Percentiles rank a stretch among this genome's conserved stretches.
These are phyloP conservation scores for Catalaphyllia jardinei DNA, from an alignment of 64 coral and sea anemone species.

Conservation along the genomic window DNA sequence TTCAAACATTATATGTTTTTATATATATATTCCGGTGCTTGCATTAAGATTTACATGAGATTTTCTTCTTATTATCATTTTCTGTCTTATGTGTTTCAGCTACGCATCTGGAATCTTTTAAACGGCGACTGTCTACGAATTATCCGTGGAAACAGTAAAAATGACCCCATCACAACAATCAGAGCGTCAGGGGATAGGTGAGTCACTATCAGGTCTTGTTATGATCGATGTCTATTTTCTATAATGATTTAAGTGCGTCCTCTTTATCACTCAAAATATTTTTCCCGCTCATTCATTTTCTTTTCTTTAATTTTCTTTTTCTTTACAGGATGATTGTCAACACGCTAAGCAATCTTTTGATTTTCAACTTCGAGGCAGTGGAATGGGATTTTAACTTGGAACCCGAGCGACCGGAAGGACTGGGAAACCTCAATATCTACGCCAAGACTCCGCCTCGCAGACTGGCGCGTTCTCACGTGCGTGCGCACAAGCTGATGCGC, in stretches of 20 bases:
- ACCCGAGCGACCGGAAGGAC: constrained; percentile 83
- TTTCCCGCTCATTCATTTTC: not conserved
- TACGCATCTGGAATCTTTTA: constrained; percentile 93
- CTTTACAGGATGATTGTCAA: constrained; percentile 88
- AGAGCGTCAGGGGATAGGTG: constrained; percentile 83
- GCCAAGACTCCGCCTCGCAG: constrained; percentile 67
- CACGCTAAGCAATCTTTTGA: constrained; percentile 89
- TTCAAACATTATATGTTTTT: not conserved
- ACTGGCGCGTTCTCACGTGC: constrained; percentile 75
- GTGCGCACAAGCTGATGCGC: constrained; percentile 90
- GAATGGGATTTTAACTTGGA: constrained; percentile 80
- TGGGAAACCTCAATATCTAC: constrained; percentile 76
- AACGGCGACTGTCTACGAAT: constrained; percentile 91
- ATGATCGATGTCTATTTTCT: not conserved
- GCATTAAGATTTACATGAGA: not conserved
- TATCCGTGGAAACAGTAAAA: constrained; percentile 97
- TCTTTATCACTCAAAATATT: no score
- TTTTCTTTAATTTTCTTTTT: not conserved
- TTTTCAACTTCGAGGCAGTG: constrained; percentile 95
- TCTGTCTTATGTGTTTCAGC: constrained; percentile 28
- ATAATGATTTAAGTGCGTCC: not conserved
- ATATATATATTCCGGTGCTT: not conserved
- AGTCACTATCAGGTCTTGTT: not conserved
- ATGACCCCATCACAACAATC: constrained; percentile 77
- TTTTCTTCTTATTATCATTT: not conserved